Evolutionary conservation across 2,113 vertebrate genomes (phyloP).

Genomic region (Felis catus): DNA sequence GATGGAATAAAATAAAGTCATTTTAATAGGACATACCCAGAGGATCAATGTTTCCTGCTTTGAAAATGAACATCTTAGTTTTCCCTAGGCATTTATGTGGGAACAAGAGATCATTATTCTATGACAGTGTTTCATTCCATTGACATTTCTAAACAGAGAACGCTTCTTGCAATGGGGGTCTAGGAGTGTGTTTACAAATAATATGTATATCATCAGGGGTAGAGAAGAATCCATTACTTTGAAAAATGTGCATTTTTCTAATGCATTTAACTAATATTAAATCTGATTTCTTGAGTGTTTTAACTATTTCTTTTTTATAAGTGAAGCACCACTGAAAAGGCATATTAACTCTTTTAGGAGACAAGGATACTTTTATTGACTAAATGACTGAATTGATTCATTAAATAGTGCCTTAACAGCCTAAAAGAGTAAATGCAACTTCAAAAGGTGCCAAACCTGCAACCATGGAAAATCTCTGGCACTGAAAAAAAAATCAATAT

Average conservation of each 20-base stretch:
- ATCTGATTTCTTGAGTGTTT: slow-evolving; percentile 18
- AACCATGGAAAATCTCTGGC: not conserved
- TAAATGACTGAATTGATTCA: slow-evolving; percentile 60
- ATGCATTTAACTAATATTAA: slow-evolving; percentile 1
- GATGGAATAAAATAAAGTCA: slow-evolving; percentile 65
- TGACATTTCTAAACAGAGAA: slow-evolving; percentile 62
- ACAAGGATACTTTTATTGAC: slow-evolving; percentile 35
- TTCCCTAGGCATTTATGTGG: slow-evolving; percentile 65
- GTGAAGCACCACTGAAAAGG: not conserved
- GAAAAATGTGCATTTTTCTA: slow-evolving; percentile 8
- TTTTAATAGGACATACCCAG: slow-evolving; percentile 70
- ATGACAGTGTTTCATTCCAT: slow-evolving; percentile 58
- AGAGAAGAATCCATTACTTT: not conserved
- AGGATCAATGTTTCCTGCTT: slow-evolving; percentile 73
- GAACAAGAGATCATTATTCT: slow-evolving; percentile 63
- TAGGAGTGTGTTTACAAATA: slow-evolving; percentile 44
- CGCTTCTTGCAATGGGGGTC: not conserved
- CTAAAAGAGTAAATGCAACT: slow-evolving; percentile 55
- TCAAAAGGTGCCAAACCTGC: slow-evolving; percentile 47
- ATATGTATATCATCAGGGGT: not conserved
- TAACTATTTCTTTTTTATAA: slow-evolving; percentile 34
- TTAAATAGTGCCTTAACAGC: slow-evolving; percentile 58
- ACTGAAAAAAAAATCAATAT: slow-evolving; percentile 56
- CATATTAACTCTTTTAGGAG: slow-evolving; percentile 51
- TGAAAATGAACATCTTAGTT: slow-evolving; percentile 72